These are phyloP conservation scores for Papilio protenor DNA, from an alignment of 2,888 invertebrate genomes.

Conservation along the genomic window DNA sequence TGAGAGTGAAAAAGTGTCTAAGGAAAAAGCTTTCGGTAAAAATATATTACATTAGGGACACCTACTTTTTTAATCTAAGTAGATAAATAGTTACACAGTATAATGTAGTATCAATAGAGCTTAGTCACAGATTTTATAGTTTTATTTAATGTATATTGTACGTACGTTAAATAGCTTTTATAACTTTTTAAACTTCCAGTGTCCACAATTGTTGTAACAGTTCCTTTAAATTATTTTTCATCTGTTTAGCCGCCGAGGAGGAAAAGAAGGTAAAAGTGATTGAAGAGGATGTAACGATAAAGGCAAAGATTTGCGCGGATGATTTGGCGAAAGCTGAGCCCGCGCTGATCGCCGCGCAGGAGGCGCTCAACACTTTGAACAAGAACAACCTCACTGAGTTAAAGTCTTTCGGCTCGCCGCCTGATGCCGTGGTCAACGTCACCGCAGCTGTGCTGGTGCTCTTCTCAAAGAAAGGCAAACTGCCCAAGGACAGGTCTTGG, in stretches of 20 bases:
- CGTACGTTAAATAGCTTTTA: not conserved
- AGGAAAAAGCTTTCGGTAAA: slow-evolving; percentile 91
- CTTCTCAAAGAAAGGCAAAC: slow-evolving; percentile 91
- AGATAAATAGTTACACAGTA: not conserved
- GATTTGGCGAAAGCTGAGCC: slow-evolving; percentile 97
- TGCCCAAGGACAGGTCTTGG: slow-evolving; percentile 97
- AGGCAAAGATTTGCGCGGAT: slow-evolving; percentile 93
- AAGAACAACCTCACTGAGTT: slow-evolving; percentile 97
- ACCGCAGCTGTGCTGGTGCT: slow-evolving; percentile 94
- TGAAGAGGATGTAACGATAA: slow-evolving; percentile 93
- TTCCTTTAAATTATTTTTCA: not conserved
- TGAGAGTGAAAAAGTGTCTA: slow-evolving; percentile 95
- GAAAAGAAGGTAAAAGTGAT: slow-evolving; percentile 95
- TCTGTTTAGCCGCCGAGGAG: slow-evolving; percentile 87
- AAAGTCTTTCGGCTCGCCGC: slow-evolving; percentile 96
- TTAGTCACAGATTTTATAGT: not conserved
- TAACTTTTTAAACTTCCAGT: not conserved
- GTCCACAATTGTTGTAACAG: not conserved
- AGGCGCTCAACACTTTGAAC: slow-evolving; percentile 95
- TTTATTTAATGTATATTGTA: not conserved
- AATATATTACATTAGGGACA: not conserved
- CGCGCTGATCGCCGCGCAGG: slow-evolving; percentile 94
- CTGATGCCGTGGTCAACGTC: slow-evolving; percentile 94
- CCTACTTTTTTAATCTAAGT: not conserved
- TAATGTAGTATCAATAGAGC: not conserved